A percentile compares a stretch with the other conserved stretches of the same genome.
Conservation (phyloP, 1,140 invertebrate species). For the Anadara kagoshimensis region DNA sequence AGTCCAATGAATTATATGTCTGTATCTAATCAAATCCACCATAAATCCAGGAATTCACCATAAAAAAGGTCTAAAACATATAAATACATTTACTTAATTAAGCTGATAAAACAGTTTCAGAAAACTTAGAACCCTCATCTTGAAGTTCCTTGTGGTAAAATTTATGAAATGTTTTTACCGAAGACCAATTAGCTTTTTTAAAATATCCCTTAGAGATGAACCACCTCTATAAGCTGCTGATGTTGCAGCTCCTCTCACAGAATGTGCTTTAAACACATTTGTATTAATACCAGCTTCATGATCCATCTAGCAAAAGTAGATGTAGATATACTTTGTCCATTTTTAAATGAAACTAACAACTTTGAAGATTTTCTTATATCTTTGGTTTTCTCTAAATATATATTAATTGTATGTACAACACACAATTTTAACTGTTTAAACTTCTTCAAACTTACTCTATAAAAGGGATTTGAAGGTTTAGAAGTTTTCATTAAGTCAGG, state of each 20-base stretch:
- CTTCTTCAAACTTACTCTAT: neutral
- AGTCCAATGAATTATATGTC: too few relatives aligned
- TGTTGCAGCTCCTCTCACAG: conserved; percentile 25
- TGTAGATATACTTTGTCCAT: conserved; percentile 21
- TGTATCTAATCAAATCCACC: too few relatives aligned
- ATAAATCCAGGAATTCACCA: too few relatives aligned
- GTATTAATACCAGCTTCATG: conserved; percentile 28
- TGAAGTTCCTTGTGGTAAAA: conserved; percentile 28
- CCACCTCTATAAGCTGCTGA: conserved; percentile 23
- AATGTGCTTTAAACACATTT: too few relatives aligned
- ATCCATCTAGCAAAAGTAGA: conserved; percentile 40
- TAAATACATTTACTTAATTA: too few relatives aligned
- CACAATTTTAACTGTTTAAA: conserved; percentile 3
- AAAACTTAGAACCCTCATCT: too few relatives aligned
- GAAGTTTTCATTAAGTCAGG: conserved; percentile 18
- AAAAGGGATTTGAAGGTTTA: neutral
- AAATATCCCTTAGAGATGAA: conserved; percentile 23
- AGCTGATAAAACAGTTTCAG: too few relatives aligned
- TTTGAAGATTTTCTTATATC: conserved; percentile 28
- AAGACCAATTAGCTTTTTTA: conserved; percentile 33
- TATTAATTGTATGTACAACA: conserved; percentile 14
- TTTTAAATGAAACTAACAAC: too few relatives aligned
- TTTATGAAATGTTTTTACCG: conserved; percentile 23
- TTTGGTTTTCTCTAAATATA: conserved; percentile 25
- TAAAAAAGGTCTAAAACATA: too few relatives aligned